A percentile compares a stretch with the other conserved stretches of the same genome.
Conservation (phyloP, 2,113 vertebrate genomes). For the Embiotoca jacksoni region DNA sequence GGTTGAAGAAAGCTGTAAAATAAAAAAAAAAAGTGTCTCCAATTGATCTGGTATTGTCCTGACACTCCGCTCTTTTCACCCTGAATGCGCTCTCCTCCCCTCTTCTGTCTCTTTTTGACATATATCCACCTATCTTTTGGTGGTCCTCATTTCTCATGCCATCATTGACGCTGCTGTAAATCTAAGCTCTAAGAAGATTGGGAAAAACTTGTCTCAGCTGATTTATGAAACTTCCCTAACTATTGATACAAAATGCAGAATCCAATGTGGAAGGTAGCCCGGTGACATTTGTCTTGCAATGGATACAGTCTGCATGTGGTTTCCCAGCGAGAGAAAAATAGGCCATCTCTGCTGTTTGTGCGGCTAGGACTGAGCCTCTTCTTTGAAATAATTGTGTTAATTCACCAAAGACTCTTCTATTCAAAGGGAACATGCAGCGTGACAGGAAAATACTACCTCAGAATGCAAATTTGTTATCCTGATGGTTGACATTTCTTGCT, state of each 20-base stretch:
- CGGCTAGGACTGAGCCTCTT: conserved; percentile 3
- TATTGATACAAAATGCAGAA: conserved; percentile 66
- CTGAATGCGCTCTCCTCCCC: conserved; percentile 12
- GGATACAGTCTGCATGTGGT: conserved; percentile 37
- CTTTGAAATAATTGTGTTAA: conserved; percentile 31
- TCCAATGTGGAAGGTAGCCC: conserved; percentile 46
- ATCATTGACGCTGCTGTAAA: conserved; percentile 57
- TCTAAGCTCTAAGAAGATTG: conserved; percentile 48
- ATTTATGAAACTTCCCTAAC: conserved; percentile 68
- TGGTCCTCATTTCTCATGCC: conserved; percentile 60
- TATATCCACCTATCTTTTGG: conserved; percentile 49
- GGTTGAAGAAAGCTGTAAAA: conserved; percentile 15
- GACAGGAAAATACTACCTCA: not conserved
- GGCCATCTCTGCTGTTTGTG: conserved; percentile 29
- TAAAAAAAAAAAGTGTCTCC: not conserved
- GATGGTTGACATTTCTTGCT: conserved; percentile 9
- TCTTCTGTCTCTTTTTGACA: not conserved
- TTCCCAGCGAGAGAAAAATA: conserved; percentile 42
- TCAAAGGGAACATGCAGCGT: conserved; percentile 19
- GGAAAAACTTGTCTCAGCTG: conserved; percentile 57
- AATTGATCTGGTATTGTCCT: conserved; percentile 20
- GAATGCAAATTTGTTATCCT: conserved; percentile 14
- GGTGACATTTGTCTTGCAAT: conserved; percentile 63
- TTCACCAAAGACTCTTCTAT: conserved; percentile 28
- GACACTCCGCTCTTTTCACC: conserved; percentile 3